phyloP scores from a whole-genome alignment of 2,888 invertebrate genomes.

The Sinotaia quadrata region DNA sequence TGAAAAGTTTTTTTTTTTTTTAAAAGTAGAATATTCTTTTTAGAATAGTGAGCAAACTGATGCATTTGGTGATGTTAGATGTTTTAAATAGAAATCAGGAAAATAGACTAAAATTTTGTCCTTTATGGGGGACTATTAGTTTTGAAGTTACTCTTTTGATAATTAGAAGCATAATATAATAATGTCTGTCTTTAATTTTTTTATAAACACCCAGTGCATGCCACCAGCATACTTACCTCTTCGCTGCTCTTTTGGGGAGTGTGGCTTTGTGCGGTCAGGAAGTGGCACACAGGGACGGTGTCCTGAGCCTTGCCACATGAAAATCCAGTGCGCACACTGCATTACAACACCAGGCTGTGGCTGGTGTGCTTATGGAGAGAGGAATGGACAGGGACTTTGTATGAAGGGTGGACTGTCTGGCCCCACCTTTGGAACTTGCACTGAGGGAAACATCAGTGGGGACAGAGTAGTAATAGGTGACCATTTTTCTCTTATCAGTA shows the following conservation, averaged over 20 bases:
- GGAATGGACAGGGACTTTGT: conserved; percentile 81
- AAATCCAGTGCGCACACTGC: conserved; percentile 89
- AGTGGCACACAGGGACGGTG: conserved; percentile 76
- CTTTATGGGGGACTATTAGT: too few species aligned
- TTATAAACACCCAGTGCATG: conserved; percentile 83
- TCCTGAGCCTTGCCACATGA: conserved; percentile 87
- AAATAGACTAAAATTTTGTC: too few species aligned
- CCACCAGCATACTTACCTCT: conserved; percentile 89
- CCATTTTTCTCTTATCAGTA: neutral
- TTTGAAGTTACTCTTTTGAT: too few species aligned
- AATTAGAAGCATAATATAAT: too few species aligned
- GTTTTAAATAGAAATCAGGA: too few species aligned
- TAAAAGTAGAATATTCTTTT: too few species aligned
- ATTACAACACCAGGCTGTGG: conserved; percentile 91
- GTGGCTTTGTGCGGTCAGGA: conserved; percentile 79
- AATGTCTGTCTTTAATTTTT: too few species aligned
- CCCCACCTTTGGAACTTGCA: conserved; percentile 66
- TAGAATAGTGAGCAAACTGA: too few species aligned
- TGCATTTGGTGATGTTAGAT: too few species aligned
- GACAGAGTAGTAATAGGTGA: conserved; percentile 28
- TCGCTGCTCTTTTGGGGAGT: conserved; percentile 91
- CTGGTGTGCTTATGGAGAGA: conserved; percentile 84
- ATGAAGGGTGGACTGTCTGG: conserved; percentile 85
- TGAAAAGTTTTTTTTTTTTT: too few species aligned
- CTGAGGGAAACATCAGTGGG: conserved; percentile 46